These are phyloP conservation scores for Propsilocerus akamusi DNA, from an alignment of 1,140 invertebrate species.

Conservation along the genomic window DNA sequence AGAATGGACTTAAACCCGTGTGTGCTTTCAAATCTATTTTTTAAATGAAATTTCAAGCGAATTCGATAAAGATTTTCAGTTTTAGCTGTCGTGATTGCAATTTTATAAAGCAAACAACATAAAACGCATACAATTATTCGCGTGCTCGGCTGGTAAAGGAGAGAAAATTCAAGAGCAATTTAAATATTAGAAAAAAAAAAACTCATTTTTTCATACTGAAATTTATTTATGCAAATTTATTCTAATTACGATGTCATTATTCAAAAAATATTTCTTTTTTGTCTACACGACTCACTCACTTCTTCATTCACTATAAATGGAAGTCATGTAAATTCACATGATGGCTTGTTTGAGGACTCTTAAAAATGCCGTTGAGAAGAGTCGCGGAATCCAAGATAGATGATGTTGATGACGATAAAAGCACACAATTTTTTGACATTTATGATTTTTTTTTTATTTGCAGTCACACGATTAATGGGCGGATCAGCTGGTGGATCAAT, in stretches of 20 bases:
- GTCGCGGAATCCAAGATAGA: neutral
- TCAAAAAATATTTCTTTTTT: neutral
- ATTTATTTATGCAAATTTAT: conserved; percentile 4
- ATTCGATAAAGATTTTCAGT: neutral
- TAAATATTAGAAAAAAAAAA: neutral
- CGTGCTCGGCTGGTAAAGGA: neutral
- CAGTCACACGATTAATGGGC: conserved; percentile 80
- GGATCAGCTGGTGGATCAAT: conserved; percentile 54
- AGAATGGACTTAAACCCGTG: too few relatives aligned
- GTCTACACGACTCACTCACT: neutral
- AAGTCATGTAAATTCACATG: neutral
- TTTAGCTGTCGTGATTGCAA: neutral
- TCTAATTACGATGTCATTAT: neutral
- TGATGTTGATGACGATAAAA: neutral
- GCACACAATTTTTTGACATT: neutral
- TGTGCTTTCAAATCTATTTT: too few relatives aligned
- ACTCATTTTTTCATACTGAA: neutral
- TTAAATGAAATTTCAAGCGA: too few relatives aligned
- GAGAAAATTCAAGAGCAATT: neutral
- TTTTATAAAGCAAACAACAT: neutral
- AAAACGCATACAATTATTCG: neutral
- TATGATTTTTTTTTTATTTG: conserved; percentile 19
- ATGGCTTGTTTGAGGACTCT: neutral
- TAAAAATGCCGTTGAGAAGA: conserved; percentile 1
- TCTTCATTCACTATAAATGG: neutral